Percentiles rank a stretch among this genome's conserved stretches.
Conservation (phyloP, 2,888 invertebrate genomes). For the Eupithecia insigniata region DNA sequence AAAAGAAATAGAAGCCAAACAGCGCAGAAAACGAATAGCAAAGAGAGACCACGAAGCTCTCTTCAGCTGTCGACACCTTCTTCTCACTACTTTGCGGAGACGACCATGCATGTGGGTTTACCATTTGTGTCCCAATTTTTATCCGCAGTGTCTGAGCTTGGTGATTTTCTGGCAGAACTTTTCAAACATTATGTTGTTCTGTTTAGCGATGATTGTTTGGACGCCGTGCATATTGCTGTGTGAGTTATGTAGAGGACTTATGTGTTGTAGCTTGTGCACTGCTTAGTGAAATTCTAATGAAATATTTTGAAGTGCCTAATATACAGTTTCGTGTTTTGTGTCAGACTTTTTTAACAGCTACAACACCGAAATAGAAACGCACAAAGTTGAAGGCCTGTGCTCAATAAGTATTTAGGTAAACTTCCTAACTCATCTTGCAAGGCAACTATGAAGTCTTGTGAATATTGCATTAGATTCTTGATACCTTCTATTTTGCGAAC, state of each 20-base stretch:
- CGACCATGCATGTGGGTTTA: constrained; percentile 7
- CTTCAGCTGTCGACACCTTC: neutral
- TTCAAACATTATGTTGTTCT: constrained; percentile 4
- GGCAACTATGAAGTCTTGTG: neutral
- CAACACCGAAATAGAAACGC: neutral
- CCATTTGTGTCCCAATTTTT: constrained; percentile 3
- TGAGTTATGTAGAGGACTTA: constrained; percentile 2
- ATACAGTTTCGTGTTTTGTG: neutral
- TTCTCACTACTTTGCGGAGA: constrained; percentile 2
- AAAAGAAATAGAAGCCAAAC: neutral
- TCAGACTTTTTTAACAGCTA: neutral
- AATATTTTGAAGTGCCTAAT: neutral
- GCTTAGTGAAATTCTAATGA: constrained; percentile 9
- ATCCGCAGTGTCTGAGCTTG: constrained; percentile 8
- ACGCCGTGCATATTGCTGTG: constrained; percentile 11
- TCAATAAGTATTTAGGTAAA: no score
- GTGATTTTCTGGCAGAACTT: constrained; percentile 8
- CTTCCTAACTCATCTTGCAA: neutral
- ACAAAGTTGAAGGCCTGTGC: neutral
- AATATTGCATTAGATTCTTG: no score
- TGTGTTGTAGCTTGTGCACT: constrained; percentile 10
- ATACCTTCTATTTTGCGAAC: no score
- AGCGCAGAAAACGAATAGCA: neutral
- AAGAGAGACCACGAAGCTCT: neutral
- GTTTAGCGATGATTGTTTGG: constrained; percentile 12